phyloP scores from a whole-genome alignment of 2,113 vertebrate species.

The Ahaetulla prasina region DNA sequence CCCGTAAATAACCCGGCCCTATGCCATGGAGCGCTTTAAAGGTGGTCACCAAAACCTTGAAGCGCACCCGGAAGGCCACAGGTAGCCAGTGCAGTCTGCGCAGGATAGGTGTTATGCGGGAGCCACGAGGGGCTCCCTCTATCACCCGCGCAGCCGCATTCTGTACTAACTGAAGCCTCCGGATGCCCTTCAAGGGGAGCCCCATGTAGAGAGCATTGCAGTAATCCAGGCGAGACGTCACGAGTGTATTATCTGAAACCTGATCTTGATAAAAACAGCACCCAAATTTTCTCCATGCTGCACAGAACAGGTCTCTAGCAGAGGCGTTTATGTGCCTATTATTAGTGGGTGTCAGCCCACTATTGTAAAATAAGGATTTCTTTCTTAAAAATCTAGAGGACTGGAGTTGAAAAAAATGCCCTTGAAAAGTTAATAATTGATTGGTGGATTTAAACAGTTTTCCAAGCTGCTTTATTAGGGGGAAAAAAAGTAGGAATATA shows the following conservation, averaged over 20 bases:
- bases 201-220: too few relatives aligned
- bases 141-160: too few relatives aligned
- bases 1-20: too few relatives aligned
- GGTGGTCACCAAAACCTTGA: too few relatives aligned
- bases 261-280: background rate
- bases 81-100: too few relatives aligned
- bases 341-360: background rate
- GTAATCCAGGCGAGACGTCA: too few relatives aligned
- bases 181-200: too few relatives aligned
- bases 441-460: background rate
- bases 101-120: too few relatives aligned
- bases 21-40: too few relatives aligned
- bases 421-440: background rate
- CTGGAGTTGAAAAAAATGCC: background rate
- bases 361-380: background rate
- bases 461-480: background rate
- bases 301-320: background rate
- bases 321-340: background rate
- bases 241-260: background rate
- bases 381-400: background rate
- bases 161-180: too few relatives aligned
- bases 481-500: background rate
- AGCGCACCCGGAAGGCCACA: too few relatives aligned
- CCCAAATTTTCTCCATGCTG: background rate
- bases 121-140: too few relatives aligned